phyloP scores from a whole-genome alignment of 2,113 vertebrate genomes.

The Anolis sagrei region DNA sequence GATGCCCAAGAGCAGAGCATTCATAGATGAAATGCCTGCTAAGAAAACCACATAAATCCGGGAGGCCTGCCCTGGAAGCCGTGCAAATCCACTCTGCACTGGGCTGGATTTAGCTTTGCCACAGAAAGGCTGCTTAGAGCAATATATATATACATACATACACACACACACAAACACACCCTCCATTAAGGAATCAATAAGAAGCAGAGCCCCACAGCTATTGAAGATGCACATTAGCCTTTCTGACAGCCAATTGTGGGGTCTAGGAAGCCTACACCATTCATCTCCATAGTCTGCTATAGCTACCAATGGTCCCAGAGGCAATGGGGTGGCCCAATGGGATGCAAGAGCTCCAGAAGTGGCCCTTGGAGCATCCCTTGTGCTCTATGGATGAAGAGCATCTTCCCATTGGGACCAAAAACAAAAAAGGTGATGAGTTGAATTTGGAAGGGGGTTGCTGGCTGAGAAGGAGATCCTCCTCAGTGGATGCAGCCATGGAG shows the following conservation, averaged over 20 bases:
- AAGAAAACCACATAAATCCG: conserved; percentile 58
- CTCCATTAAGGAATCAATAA: conserved; percentile 70
- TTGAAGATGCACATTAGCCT: conserved; percentile 12
- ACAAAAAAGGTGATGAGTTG: too few species aligned
- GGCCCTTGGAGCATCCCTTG: too few species aligned
- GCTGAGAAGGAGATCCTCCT: too few species aligned
- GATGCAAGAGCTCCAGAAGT: too few species aligned
- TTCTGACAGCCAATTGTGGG: not conserved
- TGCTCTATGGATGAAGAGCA: too few species aligned
- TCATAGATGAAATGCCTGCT: conserved; percentile 50
- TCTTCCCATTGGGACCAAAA: too few species aligned
- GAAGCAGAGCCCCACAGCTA: conserved; percentile 23
- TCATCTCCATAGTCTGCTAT: too few species aligned
- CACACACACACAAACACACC: conserved; percentile 22
- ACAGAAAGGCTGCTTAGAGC: conserved; percentile 69
- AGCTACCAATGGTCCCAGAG: too few species aligned
- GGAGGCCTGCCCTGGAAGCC: conserved; percentile 43
- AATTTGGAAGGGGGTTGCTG: too few species aligned
- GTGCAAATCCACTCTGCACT: conserved; percentile 33
- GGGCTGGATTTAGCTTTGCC: conserved; percentile 66
- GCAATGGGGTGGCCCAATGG: too few species aligned
- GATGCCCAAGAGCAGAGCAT: conserved; percentile 27
- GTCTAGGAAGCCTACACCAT: not conserved
- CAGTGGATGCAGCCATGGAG: too few species aligned
- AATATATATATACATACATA: not conserved